Conservation (phyloP, 1,140 invertebrate species). For the Hyles euphorbiae region DNA sequence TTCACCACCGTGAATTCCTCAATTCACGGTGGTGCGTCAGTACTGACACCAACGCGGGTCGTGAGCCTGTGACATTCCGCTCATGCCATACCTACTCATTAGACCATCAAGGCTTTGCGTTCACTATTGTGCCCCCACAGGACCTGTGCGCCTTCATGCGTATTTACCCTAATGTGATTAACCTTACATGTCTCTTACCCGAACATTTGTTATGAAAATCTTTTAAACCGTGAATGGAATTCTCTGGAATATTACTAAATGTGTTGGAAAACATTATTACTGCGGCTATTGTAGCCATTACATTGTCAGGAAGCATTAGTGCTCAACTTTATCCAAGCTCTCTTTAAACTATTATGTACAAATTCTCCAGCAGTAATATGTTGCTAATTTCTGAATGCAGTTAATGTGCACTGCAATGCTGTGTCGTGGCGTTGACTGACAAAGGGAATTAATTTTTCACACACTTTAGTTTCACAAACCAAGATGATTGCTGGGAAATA, state of each 20-base stretch:
- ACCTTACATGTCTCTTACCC: slow-evolving; percentile 16
- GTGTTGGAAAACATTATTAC: no score
- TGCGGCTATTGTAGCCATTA: no score
- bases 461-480: slow-evolving; percentile 16
- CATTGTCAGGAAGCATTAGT: no score
- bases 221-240: background rate
- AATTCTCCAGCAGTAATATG: no score
- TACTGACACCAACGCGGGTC: slow-evolving; percentile 20
- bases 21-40: slow-evolving; percentile 12
- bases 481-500: slow-evolving; percentile 33
- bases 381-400: no score
- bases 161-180: slow-evolving; percentile 31
- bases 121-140: slow-evolving; percentile 23
- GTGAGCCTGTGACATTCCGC: slow-evolving; percentile 41
- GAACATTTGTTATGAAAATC: no score
- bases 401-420: slow-evolving; percentile 11
- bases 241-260: no score
- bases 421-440: slow-evolving; percentile 7
- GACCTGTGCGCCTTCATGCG: slow-evolving; percentile 27
- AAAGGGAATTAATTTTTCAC: slow-evolving; percentile 11
- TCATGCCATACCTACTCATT: slow-evolving; percentile 28
- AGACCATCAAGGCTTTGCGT: slow-evolving; percentile 29
- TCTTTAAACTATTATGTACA: no score
- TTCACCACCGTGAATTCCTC: slow-evolving; percentile 14
- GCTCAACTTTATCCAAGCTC: no score